Evolutionary conservation across 2,797 vertebrate genomes (phyloP).

Genomic region (Molothrus aeneus): DNA sequence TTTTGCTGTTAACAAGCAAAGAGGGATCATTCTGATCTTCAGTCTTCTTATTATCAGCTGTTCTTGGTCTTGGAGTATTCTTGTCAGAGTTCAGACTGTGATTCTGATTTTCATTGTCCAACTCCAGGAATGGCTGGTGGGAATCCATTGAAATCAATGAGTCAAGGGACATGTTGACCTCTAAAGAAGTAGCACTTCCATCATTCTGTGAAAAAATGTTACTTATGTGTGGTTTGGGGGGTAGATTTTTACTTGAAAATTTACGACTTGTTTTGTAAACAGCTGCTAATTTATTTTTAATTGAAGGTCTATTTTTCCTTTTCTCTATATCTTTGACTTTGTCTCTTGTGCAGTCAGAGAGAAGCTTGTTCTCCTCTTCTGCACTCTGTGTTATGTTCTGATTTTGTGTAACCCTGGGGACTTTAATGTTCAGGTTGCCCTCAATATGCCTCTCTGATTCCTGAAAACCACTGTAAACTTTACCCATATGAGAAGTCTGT

Average conservation of each 20-base stretch:
- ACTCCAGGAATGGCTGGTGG: not conserved
- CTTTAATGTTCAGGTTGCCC: not conserved
- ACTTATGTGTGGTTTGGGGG: conserved; percentile 68
- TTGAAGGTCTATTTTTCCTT: conserved; percentile 65
- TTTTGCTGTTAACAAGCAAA: not conserved
- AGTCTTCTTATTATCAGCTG: not conserved
- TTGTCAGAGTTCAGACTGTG: not conserved
- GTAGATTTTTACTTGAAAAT: conserved; percentile 72
- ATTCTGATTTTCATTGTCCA: conserved; percentile 39
- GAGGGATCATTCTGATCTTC: conserved; percentile 14
- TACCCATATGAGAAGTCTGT: not conserved
- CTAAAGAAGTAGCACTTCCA: not conserved
- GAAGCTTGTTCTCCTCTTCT: conserved; percentile 42
- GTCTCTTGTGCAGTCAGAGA: conserved; percentile 15
- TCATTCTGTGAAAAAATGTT: conserved; percentile 72
- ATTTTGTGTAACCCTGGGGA: not conserved
- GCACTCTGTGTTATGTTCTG: not conserved
- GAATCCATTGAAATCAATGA: not conserved
- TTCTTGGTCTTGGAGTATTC: not conserved
- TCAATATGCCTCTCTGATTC: not conserved
- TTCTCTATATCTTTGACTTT: conserved; percentile 68
- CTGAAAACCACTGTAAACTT: not conserved
- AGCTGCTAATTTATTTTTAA: conserved; percentile 69
- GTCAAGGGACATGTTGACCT: not conserved
- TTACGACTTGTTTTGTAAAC: conserved; percentile 72